These are phyloP conservation scores for Drosophila anomelani DNA, from an alignment of 2,888 invertebrate genomes.

Conservation along the genomic window DNA sequence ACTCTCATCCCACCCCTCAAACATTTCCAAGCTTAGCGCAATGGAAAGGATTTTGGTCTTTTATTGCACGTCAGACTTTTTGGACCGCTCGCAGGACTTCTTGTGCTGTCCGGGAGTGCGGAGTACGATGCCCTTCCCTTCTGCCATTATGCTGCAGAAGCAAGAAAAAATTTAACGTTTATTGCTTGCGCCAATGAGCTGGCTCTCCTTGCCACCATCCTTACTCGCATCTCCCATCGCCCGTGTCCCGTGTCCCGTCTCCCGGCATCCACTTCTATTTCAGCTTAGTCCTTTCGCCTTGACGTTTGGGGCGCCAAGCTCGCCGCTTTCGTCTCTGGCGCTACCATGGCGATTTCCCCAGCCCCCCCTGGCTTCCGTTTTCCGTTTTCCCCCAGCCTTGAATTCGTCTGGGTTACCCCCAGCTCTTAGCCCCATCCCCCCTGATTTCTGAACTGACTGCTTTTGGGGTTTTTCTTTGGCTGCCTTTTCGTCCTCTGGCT, in stretches of 20 bases:
- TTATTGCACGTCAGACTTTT: conserved; percentile 77
- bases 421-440: conserved; percentile 15
- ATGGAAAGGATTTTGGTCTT: conserved; percentile 80
- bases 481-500: conserved; percentile 57
- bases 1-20: conserved; percentile 15
- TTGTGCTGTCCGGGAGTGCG: conserved; percentile 32
- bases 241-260: conserved; percentile 7
- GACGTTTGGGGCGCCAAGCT: conserved; percentile 72
- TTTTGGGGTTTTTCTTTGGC: conserved; percentile 69
- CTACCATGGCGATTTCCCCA: conserved; percentile 53
- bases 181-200: conserved; percentile 81
- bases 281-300: conserved; percentile 68
- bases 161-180: conserved; percentile 79
- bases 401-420: conserved; percentile 21
- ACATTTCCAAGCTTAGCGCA: conserved; percentile 76
- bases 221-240: background rate
- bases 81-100: conserved; percentile 63
- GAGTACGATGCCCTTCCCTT: conserved; percentile 27
- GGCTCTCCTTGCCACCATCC: conserved; percentile 51
- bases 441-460: conserved; percentile 32
- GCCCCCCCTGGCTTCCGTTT: conserved; percentile 18
- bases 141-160: conserved; percentile 75
- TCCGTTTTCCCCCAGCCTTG: conserved; percentile 2
- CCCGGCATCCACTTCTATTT: conserved; percentile 32
- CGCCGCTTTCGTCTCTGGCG: conserved; percentile 47